phyloP scores from a whole-genome alignment of 2,113 vertebrate genomes.

The Archocentrus centrarchus region DNA sequence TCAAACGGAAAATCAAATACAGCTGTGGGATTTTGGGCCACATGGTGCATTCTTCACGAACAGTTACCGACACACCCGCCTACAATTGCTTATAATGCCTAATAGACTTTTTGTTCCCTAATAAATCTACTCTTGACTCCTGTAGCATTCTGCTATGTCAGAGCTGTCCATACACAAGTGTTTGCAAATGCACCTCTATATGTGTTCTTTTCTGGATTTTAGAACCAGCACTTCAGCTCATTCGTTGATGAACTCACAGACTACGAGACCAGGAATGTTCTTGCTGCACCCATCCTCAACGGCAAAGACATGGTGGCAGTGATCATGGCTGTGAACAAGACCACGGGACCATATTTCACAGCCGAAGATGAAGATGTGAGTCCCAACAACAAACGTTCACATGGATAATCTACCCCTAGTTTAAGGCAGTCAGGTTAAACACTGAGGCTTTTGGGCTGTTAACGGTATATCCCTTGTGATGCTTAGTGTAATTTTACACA shows the following conservation, averaged over 20 bases:
- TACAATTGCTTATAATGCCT: no score
- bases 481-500: no score
- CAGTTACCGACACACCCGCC: no score
- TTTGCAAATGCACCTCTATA: not conserved
- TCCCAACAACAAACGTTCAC: not conserved
- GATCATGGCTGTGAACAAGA: conserved; percentile 85
- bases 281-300: conserved; percentile 83
- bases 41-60: no score
- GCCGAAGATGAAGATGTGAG: conserved; percentile 83
- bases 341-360: conserved; percentile 79
- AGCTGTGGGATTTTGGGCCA: not conserved
- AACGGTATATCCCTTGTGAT: no score
- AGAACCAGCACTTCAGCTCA: conserved; percentile 80
- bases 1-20: not conserved
- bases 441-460: no score
- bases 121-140: not conserved
- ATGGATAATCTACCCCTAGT: not conserved
- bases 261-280: conserved; percentile 75
- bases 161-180: not conserved
- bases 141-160: not conserved
- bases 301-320: conserved; percentile 85
- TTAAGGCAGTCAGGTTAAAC: not conserved
- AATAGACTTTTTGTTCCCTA: not conserved
- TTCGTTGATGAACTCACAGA: conserved; percentile 84
- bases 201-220: conserved; percentile 20